A percentile compares a stretch with the other conserved stretches of the same genome.
Conservation (phyloP, 2,113 vertebrate genomes). For the Ornithorhynchus anatinus region DNA sequence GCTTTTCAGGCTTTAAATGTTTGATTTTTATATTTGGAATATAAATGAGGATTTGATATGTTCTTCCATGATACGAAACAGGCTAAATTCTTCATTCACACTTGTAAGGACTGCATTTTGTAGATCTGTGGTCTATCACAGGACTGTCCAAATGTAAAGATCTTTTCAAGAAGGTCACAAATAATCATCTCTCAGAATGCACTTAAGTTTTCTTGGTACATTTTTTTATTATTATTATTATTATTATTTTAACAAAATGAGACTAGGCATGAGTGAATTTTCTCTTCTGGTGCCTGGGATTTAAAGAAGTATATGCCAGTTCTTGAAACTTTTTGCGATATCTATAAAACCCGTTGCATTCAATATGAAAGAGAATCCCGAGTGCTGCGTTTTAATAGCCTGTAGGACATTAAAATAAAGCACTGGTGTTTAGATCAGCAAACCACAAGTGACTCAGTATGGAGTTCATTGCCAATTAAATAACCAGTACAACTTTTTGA, state of each 20-base stretch:
- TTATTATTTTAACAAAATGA: slow-evolving; percentile 59
- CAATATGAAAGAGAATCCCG: slow-evolving; percentile 63
- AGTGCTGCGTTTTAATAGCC: slow-evolving; percentile 66
- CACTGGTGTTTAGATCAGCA: slow-evolving; percentile 30
- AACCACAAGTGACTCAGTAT: slow-evolving; percentile 34
- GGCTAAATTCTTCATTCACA: slow-evolving; percentile 56
- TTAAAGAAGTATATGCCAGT: slow-evolving; percentile 34
- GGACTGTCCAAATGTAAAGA: slow-evolving; percentile 69
- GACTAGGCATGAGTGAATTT: slow-evolving; percentile 43
- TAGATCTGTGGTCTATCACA: slow-evolving; percentile 68
- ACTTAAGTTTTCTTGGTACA: slow-evolving; percentile 68
- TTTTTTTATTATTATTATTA: slow-evolving; percentile 21
- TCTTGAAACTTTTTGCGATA: slow-evolving; percentile 63
- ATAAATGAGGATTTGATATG: slow-evolving; percentile 66
- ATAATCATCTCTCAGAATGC: slow-evolving; percentile 63
- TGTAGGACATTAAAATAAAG: slow-evolving; percentile 37
- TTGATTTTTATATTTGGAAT: slow-evolving; percentile 71
- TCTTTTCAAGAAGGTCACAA: slow-evolving; percentile 63
- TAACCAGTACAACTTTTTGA: slow-evolving; percentile 55
- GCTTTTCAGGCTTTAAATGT: slow-evolving; percentile 68
- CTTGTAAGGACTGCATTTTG: slow-evolving; percentile 62
- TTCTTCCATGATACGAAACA: slow-evolving; percentile 67
- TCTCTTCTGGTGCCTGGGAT: slow-evolving; percentile 60
- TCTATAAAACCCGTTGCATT: slow-evolving; percentile 61
- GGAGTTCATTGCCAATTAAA: slow-evolving; percentile 57